phyloP scores from a whole-genome alignment of 2,888 invertebrate genomes.

The Micropterix aruncella region DNA sequence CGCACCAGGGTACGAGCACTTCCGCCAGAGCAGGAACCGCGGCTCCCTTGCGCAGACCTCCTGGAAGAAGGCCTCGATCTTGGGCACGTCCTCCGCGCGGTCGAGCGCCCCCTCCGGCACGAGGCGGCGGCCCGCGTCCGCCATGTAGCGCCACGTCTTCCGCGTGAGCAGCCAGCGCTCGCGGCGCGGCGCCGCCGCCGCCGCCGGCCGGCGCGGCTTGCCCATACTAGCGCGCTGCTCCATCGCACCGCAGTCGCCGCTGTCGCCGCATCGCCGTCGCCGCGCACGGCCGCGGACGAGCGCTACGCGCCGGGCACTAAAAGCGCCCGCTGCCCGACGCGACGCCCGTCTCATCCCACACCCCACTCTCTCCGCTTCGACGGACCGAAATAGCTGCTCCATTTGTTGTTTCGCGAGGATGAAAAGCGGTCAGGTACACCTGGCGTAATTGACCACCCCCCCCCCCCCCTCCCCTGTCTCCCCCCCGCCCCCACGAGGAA shows the following conservation, averaged over 20 bases:
- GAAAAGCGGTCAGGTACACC: neutral
- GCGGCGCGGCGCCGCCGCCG: conserved; percentile 41
- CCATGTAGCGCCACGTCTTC: conserved; percentile 87
- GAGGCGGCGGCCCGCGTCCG: conserved; percentile 75
- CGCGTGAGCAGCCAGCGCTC: conserved; percentile 80
- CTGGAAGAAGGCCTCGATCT: conserved; percentile 74
- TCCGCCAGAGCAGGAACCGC: conserved; percentile 67
- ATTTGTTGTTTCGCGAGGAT: neutral
- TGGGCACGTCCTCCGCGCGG: conserved; percentile 60
- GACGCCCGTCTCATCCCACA: conserved; percentile 29
- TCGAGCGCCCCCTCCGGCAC: conserved; percentile 70
- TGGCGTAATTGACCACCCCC: neutral
- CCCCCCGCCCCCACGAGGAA: neutral
- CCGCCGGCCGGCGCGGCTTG: conserved; percentile 40
- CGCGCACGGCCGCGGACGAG: conserved; percentile 15
- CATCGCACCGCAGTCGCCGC: conserved; percentile 15
- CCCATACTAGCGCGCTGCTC: conserved; percentile 43
- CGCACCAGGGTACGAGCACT: conserved; percentile 69
- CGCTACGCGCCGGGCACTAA: conserved; percentile 14
- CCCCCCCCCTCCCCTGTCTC: neutral
- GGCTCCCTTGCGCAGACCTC: conserved; percentile 67
- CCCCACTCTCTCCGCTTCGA: conserved; percentile 29
- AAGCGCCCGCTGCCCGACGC: conserved; percentile 17
- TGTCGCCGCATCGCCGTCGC: conserved; percentile 9
- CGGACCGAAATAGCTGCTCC: conserved; percentile 35